phyloP scores from a whole-genome alignment of 2,113 vertebrate genomes.

The Misgurnus anguillicaudatus region DNA sequence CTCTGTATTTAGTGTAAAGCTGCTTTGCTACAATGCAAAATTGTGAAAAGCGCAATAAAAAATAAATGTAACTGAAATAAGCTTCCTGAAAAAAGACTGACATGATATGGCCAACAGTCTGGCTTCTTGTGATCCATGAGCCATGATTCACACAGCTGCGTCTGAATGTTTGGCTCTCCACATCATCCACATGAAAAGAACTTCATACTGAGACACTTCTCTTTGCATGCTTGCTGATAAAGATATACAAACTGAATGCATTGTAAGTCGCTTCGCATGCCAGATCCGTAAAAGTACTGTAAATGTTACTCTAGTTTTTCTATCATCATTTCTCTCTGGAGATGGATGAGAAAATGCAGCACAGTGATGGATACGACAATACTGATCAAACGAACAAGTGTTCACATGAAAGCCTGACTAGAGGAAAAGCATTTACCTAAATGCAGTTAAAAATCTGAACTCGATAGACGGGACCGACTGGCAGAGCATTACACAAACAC shows the following conservation, averaged over 20 bases:
- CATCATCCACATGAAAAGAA: background rate
- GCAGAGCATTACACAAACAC: constrained; percentile 40
- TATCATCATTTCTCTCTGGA: no score
- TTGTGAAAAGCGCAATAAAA: no score
- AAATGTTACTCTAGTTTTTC: background rate
- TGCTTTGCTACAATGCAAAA: no score
- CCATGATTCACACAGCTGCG: constrained; percentile 15
- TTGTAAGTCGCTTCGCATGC: background rate
- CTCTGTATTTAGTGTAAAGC: no score
- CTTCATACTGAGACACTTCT: no score
- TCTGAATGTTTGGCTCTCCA: constrained; percentile 14
- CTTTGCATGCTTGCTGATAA: background rate
- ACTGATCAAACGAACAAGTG: background rate
- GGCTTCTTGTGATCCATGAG: constrained; percentile 9
- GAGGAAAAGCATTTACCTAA: constrained; percentile 20
- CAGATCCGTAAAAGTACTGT: no score
- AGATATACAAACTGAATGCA: background rate
- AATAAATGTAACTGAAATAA: background rate
- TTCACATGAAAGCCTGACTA: background rate
- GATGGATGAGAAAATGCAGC: background rate
- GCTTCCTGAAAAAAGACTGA: background rate
- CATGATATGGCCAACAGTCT: constrained; percentile 21
- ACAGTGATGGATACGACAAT: background rate
- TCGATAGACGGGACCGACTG: background rate
- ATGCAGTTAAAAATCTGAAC: constrained; percentile 12